Conservation (phyloP, 53 echinoderm and acorn worm species). For the Mesocentrotus franciscanus region DNA sequence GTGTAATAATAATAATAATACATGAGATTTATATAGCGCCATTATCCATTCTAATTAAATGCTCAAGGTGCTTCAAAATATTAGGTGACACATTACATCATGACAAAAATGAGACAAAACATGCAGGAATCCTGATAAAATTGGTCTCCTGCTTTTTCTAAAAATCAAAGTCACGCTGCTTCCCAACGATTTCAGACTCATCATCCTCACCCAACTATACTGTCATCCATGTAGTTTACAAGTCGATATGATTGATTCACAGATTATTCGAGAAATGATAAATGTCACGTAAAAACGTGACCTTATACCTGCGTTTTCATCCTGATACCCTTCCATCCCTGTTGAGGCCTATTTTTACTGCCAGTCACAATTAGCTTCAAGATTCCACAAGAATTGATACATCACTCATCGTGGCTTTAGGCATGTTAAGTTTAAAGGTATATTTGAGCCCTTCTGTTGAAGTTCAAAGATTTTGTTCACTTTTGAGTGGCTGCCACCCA, state of each 20-base stretch:
- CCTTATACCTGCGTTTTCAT: conserved; percentile 22
- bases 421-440: not conserved
- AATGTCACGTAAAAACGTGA: conserved; percentile 27
- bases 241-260: not conserved
- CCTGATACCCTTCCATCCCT: not conserved
- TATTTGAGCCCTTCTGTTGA: not conserved
- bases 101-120: too few relatives aligned
- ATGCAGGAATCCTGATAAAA: not conserved
- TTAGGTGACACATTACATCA: too few relatives aligned
- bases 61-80: too few relatives aligned
- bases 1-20: too few relatives aligned
- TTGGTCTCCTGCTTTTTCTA: not conserved
- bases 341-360: not conserved
- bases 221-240: not conserved
- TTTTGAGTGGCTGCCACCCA: not conserved
- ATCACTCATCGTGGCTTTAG: conserved; percentile 17
- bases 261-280: conserved; percentile 11
- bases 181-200: not conserved
- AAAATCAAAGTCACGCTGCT: conserved; percentile 11
- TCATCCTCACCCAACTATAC: not conserved
- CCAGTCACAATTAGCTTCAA: conserved; percentile 48
- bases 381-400: conserved; percentile 39
- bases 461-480: not conserved
- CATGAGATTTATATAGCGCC: too few relatives aligned
- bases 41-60: too few relatives aligned